Evolutionary conservation across 2,888 invertebrate genomes (phyloP).

Genomic region (Diarsia brunnea): DNA sequence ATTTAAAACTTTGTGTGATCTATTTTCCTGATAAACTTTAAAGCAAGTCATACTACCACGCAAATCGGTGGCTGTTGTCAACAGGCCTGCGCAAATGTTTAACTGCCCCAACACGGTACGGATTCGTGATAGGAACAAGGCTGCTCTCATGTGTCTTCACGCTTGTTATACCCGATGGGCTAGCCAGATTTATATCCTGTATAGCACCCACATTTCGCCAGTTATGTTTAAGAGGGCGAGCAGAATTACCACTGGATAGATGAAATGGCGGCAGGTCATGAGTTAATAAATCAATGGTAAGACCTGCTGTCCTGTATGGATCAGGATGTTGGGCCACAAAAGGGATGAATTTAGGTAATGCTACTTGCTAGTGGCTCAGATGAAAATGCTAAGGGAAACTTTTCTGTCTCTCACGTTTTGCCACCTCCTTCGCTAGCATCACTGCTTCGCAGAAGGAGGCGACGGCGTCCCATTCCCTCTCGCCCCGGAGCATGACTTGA

Average conservation of each 20-base stretch:
- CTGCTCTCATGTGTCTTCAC: background rate
- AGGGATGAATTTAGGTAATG: background rate
- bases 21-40: constrained; percentile 10
- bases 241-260: background rate
- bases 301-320: background rate
- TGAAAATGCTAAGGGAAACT: background rate
- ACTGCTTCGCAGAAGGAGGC: too few relatives aligned
- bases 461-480: too few relatives aligned
- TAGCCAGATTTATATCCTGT: background rate
- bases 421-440: too few relatives aligned
- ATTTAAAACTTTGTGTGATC: constrained; percentile 11
- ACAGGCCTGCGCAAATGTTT: background rate
- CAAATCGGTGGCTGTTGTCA: constrained; percentile 1
- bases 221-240: background rate
- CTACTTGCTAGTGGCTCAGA: background rate
- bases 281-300: background rate
- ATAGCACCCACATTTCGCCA: background rate
- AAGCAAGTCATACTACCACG: constrained; percentile 24
- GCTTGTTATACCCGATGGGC: background rate
- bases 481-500: too few relatives aligned
- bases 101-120: background rate
- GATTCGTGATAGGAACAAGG: background rate
- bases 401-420: too few relatives aligned
- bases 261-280: background rate
- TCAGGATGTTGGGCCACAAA: background rate